Percentiles rank a stretch among this genome's conserved stretches.
Conservation (phyloP, 2,797 vertebrate species). For the Glyptemys insculpta region DNA sequence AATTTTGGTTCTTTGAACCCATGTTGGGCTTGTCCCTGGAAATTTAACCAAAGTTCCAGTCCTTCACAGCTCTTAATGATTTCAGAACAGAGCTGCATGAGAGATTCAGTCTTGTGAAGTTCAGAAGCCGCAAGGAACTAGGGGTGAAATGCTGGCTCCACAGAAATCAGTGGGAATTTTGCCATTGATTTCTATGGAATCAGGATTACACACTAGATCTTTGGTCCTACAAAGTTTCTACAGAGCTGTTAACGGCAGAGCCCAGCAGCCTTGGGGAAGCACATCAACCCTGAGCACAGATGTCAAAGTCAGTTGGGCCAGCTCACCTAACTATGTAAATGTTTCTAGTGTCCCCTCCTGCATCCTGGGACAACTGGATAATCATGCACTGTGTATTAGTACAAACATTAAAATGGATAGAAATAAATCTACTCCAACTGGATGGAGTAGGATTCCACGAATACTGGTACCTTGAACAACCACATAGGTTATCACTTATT, state of each 20-base stretch:
- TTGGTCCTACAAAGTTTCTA: neutral
- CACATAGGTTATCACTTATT: neutral
- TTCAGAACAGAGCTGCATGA: neutral
- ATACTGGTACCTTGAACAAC: neutral
- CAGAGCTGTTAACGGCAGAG: neutral
- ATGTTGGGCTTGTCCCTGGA: neutral
- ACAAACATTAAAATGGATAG: neutral
- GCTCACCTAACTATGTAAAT: neutral
- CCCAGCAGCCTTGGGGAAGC: neutral
- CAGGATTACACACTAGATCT: neutral
- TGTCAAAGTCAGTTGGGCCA: neutral
- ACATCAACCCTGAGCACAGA: neutral
- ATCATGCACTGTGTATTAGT: accelerated
- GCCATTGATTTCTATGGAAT: neutral
- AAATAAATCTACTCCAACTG: neutral
- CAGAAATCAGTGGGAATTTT: neutral
- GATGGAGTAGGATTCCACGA: neutral
- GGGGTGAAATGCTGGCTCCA: neutral
- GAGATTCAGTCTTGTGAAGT: neutral
- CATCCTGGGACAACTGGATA: neutral
- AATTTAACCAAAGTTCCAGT: neutral
- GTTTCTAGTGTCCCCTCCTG: neutral
- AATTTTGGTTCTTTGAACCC: neutral
- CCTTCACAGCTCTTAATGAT: neutral
- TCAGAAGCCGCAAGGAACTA: neutral